A percentile compares a stretch with the other conserved stretches of the same genome.
These are phyloP conservation scores for Bombus vancouverensis DNA, from an alignment of 1,140 invertebrate genomes.

Conservation along the genomic window DNA sequence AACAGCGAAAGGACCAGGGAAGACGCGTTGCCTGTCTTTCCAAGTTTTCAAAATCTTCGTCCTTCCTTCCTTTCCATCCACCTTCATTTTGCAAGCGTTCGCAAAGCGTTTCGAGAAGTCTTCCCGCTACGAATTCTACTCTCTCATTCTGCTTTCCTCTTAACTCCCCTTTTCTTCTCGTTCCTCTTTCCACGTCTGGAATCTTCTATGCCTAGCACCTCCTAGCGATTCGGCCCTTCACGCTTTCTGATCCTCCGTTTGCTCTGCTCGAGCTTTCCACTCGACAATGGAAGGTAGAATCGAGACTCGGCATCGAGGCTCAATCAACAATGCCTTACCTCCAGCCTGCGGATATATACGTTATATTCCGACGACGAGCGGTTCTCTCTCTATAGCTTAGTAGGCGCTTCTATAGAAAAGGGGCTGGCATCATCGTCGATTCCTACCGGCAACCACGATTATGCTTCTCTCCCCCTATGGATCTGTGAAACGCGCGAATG, in stretches of 20 bases:
- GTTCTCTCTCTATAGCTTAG: conserved; percentile 8
- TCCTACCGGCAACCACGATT: conserved; percentile 54
- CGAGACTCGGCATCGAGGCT: conserved; percentile 63
- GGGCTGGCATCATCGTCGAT: conserved; percentile 60
- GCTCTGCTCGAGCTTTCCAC: conserved; percentile 49
- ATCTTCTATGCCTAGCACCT: background rate
- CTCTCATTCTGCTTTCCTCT: background rate
- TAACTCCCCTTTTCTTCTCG: background rate
- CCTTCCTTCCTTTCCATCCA: background rate
- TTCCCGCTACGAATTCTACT: background rate
- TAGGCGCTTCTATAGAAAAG: conserved; percentile 55
- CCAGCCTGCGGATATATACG: conserved; percentile 48
- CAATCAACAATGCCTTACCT: conserved; percentile 68
- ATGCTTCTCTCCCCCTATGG: background rate
- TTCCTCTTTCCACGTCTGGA: background rate
- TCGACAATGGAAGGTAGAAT: conserved; percentile 66
- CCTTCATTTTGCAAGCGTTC: background rate
- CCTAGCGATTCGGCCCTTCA: conserved; percentile 7
- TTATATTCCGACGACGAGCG: conserved; percentile 45
- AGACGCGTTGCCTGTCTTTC: background rate
- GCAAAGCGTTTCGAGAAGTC: background rate
- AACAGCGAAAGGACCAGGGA: background rate
- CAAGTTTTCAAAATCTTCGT: background rate
- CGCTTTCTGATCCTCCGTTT: conserved; percentile 43
- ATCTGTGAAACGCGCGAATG: background rate